Evolutionary conservation across 2,113 vertebrate species (phyloP), one percentile per base, ranked within the genome.

Genomic region (Hemiprocne comata): DNA sequence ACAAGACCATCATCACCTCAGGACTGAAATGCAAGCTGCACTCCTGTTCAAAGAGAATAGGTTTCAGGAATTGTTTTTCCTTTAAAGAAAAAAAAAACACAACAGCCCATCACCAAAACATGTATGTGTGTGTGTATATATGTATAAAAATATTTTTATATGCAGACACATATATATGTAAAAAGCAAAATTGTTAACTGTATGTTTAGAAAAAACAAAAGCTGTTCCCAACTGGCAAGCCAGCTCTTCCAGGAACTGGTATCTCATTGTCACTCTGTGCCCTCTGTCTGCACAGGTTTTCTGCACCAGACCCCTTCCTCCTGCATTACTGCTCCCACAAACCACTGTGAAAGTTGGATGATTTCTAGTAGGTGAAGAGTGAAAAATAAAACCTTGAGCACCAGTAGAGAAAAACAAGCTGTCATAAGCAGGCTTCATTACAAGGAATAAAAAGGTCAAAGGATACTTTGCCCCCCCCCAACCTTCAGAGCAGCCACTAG

Each of bases 381-480:
- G 48, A 79, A 85, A 94, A 91, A 72, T 53, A 95, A 87, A 94
- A 29, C 40, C 46, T 67, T 71, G 67, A 94, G 88, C 64, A 60
- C 17, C 60, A 51, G 69, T 34, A 75, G 66, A 89, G 89, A 71
- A 90, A 96, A 96, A 73, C 78, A 95, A 95, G 64, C 88, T 91
- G 85, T 95, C 65, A 67, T 38, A 74, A 88, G 57, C 69, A 88
- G 85, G 42, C 87, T 80, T 85, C 2, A 3, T 29, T 83, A 81
- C 71, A 90, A 83, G 53, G 91, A 60, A 96, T 75, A 53, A 76
- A 95, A 96, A 93, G 80, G 94, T 89, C 91, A 84, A 54, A 83
- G 25, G 51, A 83, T 87, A 9, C 64, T 53, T 87, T 18, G 4
- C 6, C 8, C 5, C 16, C 13, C 17, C n/a, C 16, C 46, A 33